Evolutionary conservation across 2,113 vertebrate species (phyloP), one percentile per base, ranked within the genome.

Genomic region (Chitala chitala): DNA sequence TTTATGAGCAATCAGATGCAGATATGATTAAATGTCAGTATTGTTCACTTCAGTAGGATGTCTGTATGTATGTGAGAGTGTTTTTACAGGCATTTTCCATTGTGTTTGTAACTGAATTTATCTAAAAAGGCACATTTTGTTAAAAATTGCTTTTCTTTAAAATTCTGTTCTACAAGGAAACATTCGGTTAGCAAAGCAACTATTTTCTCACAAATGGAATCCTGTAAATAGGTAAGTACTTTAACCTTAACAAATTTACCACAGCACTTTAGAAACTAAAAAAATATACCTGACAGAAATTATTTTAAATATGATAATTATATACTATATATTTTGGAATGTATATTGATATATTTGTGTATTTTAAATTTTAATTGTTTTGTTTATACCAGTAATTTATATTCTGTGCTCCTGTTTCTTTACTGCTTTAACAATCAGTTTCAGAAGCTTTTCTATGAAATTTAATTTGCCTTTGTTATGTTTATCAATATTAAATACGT

Each of bases 361-460:
- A 33, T 59, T 69, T 3, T 15, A 38, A 69, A 40, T 33, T n/a
- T n/a, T n/a, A n/a, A n/a, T n/a, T n/a, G n/a, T n/a, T n/a, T 77
- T 58, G 7, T 44, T 65, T 29, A 59, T 46, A 58, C 73, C 20
- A 42, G 17, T 69, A 53, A 33, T 29, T 53, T 38, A 70, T n/a
- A 51, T 51, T 3, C 12, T 74, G 61, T 73, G 65, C 54, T 75
- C 78, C 71, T 74, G 68, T 6, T 77, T 53, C 46, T 33, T 73
- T n/a, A 63, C 38, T 63, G 38, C 36, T 36, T 20, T 61, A 33
- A 61, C 36, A 33, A 15, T 53, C 20, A 31, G 33, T 63, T 6
- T 63, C 2, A 38, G 20, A 33, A 36, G 26, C 59, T n/a, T 38
- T 38, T 38, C 29, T 63, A 33, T 63, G 29, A 63, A 63, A 13